Conservation (phyloP, 2,113 vertebrate species). For the Salvelinus fontinalis region DNA sequence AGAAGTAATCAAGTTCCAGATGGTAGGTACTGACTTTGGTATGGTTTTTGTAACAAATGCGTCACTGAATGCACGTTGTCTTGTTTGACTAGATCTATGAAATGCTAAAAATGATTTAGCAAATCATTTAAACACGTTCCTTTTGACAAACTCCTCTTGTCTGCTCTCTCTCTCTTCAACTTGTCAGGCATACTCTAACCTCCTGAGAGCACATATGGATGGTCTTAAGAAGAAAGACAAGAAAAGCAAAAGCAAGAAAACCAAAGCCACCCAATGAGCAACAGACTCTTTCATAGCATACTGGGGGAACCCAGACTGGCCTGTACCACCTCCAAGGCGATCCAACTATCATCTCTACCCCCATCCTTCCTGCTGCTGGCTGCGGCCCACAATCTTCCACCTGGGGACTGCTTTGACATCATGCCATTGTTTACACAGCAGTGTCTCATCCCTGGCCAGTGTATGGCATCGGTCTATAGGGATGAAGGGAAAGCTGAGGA, state of each 20-base stretch:
- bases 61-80: no score
- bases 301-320: slow-evolving; percentile 41
- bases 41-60: no score
- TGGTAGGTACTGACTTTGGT: slow-evolving; percentile 79
- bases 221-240: slow-evolving; percentile 99
- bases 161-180: neutral
- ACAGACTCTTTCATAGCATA: slow-evolving; percentile 41
- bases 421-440: slow-evolving; percentile 51
- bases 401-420: slow-evolving; percentile 45
- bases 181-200: slow-evolving; percentile 92
- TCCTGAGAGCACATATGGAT: slow-evolving; percentile 96
- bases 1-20: slow-evolving; percentile 99
- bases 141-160: neutral
- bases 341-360: slow-evolving; percentile 14
- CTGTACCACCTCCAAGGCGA: slow-evolving; percentile 21
- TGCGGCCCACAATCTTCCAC: slow-evolving; percentile 41
- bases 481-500: slow-evolving; percentile 38
- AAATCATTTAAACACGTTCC: neutral
- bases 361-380: neutral
- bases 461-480: slow-evolving; percentile 36
- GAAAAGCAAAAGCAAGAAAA: slow-evolving; percentile 98
- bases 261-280: slow-evolving; percentile 91
- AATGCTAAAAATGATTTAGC: no score
- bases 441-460: slow-evolving; percentile 40
- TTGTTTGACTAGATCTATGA: no score